Conservation (phyloP, 2,888 invertebrate species). For the Myopa tessellatipennis region DNA sequence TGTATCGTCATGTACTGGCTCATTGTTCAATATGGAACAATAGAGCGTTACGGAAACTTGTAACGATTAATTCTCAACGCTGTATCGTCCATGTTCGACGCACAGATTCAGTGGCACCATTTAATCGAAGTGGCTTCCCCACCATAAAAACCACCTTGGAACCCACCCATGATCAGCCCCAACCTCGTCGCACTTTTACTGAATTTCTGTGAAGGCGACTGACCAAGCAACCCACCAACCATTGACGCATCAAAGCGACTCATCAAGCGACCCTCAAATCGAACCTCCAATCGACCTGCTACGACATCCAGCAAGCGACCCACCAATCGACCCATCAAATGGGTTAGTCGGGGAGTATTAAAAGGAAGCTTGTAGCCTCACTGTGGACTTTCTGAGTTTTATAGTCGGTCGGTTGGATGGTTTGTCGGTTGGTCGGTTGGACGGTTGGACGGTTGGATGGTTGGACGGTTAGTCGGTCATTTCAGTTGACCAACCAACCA, state of each 20-base stretch:
- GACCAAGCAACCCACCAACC: neutral
- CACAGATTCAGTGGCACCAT: neutral
- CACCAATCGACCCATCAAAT: slow-evolving; percentile 13
- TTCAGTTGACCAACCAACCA: neutral
- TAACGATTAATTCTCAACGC: neutral
- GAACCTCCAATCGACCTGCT: neutral
- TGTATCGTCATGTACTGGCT: too few species aligned
- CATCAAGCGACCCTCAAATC: too few species aligned
- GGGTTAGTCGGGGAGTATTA: neutral
- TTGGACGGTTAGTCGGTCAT: neutral
- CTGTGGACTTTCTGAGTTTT: neutral
- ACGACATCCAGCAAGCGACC: too few species aligned
- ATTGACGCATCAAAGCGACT: too few species aligned
- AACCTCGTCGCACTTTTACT: too few species aligned
- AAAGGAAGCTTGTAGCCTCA: neutral
- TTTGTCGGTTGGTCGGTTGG: too few species aligned
- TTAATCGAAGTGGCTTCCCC: neutral
- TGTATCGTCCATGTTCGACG: neutral
- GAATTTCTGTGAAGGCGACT: neutral
- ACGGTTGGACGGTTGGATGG: too few species aligned
- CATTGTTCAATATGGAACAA: too few species aligned
- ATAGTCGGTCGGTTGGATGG: slow-evolving; percentile 29
- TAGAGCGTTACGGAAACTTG: neutral
- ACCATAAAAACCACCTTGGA: neutral
- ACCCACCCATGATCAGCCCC: neutral